Base-by-base conservation (phyloP, 2,113 vertebrate species). In the Pantherophis guttatus region DNA sequence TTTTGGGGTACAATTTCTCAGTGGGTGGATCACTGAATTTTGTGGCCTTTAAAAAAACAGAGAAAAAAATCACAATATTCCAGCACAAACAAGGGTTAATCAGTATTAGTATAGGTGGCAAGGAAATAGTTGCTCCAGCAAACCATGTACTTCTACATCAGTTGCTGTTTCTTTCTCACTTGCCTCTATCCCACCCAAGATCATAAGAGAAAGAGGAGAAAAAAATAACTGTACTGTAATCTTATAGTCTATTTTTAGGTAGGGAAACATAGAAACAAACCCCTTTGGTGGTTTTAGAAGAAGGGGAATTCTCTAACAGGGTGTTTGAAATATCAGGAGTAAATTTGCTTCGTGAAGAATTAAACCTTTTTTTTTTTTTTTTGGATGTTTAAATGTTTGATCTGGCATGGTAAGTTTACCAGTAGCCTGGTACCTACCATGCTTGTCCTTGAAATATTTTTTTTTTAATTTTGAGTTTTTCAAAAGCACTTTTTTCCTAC, bases 11-110 rank as follows among this genome's bases (percentile, higher is more conserved):
- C 12, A 75, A 91, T 96, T 95, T 70, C 87, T 94, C 96, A 95
- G 94, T 81, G 52, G 29, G 65, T 24, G 91, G 91, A 92, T 95
- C 92, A 75, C 75, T 92, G 93, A 94, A 95, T 95, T 98, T 96
- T 96, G 97, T 98, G 98, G 97, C 98, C 97, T 98, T 98, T 97
- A 96, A 96, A 94, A 96, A 91, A 12, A 95, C 1, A 81, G 7
- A 7, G 48, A 95, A 94, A 97, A 94, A 70, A 94, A 89, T 95
- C 93, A 95, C 96, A 96, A 92, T 97, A 95, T 95, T 97, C 90
- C 94, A 94, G 96, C 3, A 85, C 94, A 81, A 94, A 93, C 95
- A 93, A 92, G 87, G 94, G 52, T 96, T 95, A 89, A 39, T 92
- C 94, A 91, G 94, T 93, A 70, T 91, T 55, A 97, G 95, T 96